Conservation (phyloP, 2,888 invertebrate species). For the Lagria hirta region DNA sequence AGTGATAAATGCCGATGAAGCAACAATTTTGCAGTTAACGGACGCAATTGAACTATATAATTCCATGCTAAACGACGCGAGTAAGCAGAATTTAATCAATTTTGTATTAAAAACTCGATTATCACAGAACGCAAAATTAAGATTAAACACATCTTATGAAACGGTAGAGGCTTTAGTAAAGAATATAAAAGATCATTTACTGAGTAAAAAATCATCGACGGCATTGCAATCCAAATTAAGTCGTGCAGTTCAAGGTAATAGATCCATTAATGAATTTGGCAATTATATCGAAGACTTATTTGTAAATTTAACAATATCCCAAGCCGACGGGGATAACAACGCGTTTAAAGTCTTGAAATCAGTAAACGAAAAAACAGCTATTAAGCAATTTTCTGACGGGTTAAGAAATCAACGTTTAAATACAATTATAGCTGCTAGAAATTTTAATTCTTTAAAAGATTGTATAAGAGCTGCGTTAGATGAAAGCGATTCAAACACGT, state of each 20-base stretch:
- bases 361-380: conserved; percentile 2
- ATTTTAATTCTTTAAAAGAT: too few species aligned
- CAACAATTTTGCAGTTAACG: too few species aligned
- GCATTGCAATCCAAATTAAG: not conserved
- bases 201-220: not conserved
- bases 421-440: too few species aligned
- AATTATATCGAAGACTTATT: not conserved
- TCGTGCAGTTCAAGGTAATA: not conserved
- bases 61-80: not conserved
- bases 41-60: too few species aligned
- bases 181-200: not conserved
- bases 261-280: conserved; percentile 1
- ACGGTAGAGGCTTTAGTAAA: not conserved
- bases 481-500: too few species aligned
- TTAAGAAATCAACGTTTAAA: too few species aligned
- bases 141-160: not conserved
- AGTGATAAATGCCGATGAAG: too few species aligned
- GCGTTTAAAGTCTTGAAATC: not conserved
- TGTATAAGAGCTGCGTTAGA: too few species aligned
- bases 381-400: not conserved
- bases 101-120: conserved; percentile 2
- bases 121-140: conserved; percentile 1
- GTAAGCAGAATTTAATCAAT: not conserved
- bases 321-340: not conserved
- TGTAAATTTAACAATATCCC: not conserved